Evolutionary conservation across 2,113 vertebrate genomes (phyloP), one percentile per base, ranked within the genome.

Genomic region (Pedionomus torquatus): DNA sequence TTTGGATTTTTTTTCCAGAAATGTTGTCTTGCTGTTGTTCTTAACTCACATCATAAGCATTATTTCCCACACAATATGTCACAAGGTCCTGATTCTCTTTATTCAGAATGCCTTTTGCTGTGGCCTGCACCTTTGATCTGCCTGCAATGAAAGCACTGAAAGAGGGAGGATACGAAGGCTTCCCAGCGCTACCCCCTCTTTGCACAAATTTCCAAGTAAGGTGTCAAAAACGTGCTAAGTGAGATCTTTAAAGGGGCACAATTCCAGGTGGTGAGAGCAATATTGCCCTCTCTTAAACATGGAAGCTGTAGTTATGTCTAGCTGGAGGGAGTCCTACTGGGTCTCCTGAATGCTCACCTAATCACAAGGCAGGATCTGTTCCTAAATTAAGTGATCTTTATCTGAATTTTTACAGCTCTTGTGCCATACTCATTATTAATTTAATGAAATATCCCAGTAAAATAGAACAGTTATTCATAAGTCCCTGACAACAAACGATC

Each of bases 401-500:
- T 71, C 60, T 83, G 44, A 11, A 46, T 92, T 46, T 77, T 92
- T 75, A 78, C 5, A 11, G 57, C 41, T 93, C 75, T 84, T 78
- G 33, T 83, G 31, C 49, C 37, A 35, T 24, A 17, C 49, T 85
- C 9, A 2, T 95, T 96, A 82, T 80, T 97, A 96, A 92, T 57
- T 91, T 96, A 97, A 95, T 92, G 71, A 71, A 90, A 93, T 3
- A 0, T 80, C 69, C 63, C 89, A 89, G 44, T 91, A 83, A 93
- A 97, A 74, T 79, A 83, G 93, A 97, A 93, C 64, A 95, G 89
- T 30, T 33, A 80, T 94, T 96, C 65, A 95, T 94, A 97, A 94
- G 71, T 55, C 76, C 83, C 81, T 35, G 63, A 97, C 95, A 97
- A 93, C 93, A 96, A 96, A 70, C 89, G 97, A 94, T 87, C 92